Evolutionary conservation across 2,888 invertebrate species (phyloP).

Genomic region (Cactoblastis cactorum): DNA sequence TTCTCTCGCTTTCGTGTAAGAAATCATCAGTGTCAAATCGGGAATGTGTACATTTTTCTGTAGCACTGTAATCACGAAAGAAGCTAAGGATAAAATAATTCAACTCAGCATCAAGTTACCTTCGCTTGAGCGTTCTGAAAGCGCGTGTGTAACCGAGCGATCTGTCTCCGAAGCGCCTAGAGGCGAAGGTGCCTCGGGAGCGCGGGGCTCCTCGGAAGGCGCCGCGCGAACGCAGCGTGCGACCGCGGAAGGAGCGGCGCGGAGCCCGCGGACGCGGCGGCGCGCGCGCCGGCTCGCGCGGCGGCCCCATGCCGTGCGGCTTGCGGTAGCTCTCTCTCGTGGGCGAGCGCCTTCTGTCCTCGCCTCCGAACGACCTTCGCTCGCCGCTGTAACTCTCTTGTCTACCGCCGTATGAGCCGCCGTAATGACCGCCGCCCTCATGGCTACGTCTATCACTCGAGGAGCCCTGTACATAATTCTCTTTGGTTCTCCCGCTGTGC

Average conservation of each 20-base stretch:
- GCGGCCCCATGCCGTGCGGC: constrained; percentile 71
- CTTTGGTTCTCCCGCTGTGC: constrained; percentile 57
- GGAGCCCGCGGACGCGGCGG: constrained; percentile 69
- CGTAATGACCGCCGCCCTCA: constrained; percentile 78
- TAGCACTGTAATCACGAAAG: constrained; percentile 24
- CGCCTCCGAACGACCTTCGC: constrained; percentile 71
- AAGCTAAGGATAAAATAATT: constrained; percentile 41
- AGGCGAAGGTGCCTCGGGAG: constrained; percentile 67
- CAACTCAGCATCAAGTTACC: constrained; percentile 63
- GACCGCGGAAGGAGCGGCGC: constrained; percentile 76
- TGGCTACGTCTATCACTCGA: constrained; percentile 78
- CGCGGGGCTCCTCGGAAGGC: constrained; percentile 77
- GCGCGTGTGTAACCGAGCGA: constrained; percentile 65
- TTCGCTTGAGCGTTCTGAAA: constrained; percentile 71
- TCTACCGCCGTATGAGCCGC: constrained; percentile 75
- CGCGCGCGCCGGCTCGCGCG: constrained; percentile 58
- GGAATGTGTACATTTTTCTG: background rate
- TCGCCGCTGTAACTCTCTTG: constrained; percentile 77
- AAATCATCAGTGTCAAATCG: constrained; percentile 5
- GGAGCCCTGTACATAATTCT: constrained; percentile 76
- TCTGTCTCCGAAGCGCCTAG: constrained; percentile 61
- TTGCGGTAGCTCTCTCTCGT: constrained; percentile 71
- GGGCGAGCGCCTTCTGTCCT: constrained; percentile 78
- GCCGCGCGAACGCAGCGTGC: constrained; percentile 76
- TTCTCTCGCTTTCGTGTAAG: constrained; percentile 6